Percentiles rank a stretch among this genome's conserved stretches.
Conservation (phyloP, 2,113 vertebrate genomes). For the Alectura lathami region DNA sequence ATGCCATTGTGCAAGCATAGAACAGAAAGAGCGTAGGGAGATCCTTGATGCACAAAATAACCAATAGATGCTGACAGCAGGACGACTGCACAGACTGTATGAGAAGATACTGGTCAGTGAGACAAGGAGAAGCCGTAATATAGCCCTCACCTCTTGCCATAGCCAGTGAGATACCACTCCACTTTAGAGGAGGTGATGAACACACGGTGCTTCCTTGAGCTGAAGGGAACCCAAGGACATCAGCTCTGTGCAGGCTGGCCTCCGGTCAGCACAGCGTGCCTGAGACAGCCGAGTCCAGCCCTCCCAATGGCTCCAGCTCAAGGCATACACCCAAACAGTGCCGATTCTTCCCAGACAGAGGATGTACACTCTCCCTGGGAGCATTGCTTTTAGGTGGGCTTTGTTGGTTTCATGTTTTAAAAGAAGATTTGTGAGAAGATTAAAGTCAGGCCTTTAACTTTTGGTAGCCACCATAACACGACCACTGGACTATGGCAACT, state of each 20-base stretch:
- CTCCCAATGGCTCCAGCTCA: background rate
- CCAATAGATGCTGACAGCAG: background rate
- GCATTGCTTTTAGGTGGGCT: background rate
- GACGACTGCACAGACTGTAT: background rate
- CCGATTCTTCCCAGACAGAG: background rate
- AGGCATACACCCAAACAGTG: background rate
- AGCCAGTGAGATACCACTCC: background rate
- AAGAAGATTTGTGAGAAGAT: background rate
- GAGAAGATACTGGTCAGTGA: background rate
- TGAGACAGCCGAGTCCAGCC: fast-evolving
- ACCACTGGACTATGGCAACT: background rate
- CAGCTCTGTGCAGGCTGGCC: background rate
- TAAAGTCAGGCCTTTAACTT: background rate
- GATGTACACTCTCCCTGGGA: background rate
- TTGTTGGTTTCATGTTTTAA: background rate
- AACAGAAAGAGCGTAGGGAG: background rate
- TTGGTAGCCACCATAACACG: background rate
- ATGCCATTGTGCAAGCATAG: background rate
- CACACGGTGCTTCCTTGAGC: background rate
- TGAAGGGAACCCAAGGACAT: background rate
- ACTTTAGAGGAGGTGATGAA: background rate
- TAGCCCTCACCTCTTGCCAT: background rate
- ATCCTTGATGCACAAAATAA: background rate
- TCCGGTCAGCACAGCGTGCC: background rate
- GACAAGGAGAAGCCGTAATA: background rate